Evolutionary conservation across 1,140 invertebrate genomes (phyloP), one percentile per base, ranked within the genome.

Genomic region (Drosophila sulfurigaster): DNA sequence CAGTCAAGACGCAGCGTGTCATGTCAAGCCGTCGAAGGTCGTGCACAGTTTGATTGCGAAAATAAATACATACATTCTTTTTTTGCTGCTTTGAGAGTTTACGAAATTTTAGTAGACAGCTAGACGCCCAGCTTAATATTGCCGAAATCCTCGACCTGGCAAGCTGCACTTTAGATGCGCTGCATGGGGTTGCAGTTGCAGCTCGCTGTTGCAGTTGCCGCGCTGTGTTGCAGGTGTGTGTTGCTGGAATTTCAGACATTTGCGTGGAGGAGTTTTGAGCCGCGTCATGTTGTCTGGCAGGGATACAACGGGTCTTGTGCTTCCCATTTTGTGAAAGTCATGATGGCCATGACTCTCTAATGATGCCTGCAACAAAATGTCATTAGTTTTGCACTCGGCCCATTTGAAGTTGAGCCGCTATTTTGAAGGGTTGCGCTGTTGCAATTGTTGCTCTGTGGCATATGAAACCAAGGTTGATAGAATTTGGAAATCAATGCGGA

Each of bases 331-430:
- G 63, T 81, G 63, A 87, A 85, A 87, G 83, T 54, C 51, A 57
- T 88, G 81, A 88, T 81, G 83, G 70, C 56, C 78, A 70, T 54
- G 68, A 64, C 58, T 43, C 75, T 59, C 85, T 89, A 89, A 89
- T 87, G 85, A 88, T 87, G 81, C 66, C 73, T 66, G 78, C 76
- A 82, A 67, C 81, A 81, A 78, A 87, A 78, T 71, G 80, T 85
- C 85, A 87, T 87, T 87, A 89, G 83, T 89, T 83, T 87, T 78
- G 83, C 80, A 78, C 77, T 73, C 66, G 58, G 64, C 43, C 11
- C 65, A 76, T 79, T 77, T 79, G 77, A 79, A 67, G 74, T 54
- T 73, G 63, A 71, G 74, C 74, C 77, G 83, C 60, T 49, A 32
- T 62, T 59, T 64, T 66, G 70, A 89, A 83, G 81, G 83, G 80